Conservation (phyloP, 2,888 invertebrate species). For the Hypena proboscidalis region DNA sequence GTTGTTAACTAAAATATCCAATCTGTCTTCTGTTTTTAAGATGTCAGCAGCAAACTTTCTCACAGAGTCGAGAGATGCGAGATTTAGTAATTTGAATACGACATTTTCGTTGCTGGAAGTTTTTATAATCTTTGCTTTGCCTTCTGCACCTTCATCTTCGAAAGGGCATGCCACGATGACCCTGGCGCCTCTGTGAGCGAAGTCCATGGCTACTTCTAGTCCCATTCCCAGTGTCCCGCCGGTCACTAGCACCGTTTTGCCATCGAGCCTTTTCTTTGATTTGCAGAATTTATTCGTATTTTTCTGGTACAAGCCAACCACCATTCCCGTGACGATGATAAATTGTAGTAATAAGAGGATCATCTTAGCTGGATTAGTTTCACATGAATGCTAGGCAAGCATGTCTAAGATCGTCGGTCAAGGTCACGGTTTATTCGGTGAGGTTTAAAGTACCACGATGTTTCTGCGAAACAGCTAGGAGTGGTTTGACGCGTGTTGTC, state of each 20-base stretch:
- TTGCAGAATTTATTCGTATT: slow-evolving; percentile 72
- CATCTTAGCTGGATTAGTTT: slow-evolving; percentile 38
- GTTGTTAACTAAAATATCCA: slow-evolving; percentile 95
- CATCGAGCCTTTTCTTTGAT: slow-evolving; percentile 68
- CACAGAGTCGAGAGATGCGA: slow-evolving; percentile 90
- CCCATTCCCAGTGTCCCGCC: slow-evolving; percentile 78
- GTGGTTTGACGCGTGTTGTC: slow-evolving; percentile 26
- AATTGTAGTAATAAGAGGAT: slow-evolving; percentile 52
- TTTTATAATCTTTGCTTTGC: slow-evolving; percentile 86
- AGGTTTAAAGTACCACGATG: not conserved
- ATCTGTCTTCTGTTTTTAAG: slow-evolving; percentile 87
- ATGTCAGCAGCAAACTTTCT: slow-evolving; percentile 93
- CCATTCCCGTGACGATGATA: slow-evolving; percentile 51
- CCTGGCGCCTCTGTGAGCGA: slow-evolving; percentile 70
- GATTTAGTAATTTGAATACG: slow-evolving; percentile 89
- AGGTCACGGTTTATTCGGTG: not conserved
- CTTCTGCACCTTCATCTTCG: slow-evolving; percentile 64
- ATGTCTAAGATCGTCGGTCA: too few relatives aligned
- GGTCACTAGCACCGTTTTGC: slow-evolving; percentile 70
- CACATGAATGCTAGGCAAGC: too few relatives aligned
- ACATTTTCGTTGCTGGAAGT: slow-evolving; percentile 89
- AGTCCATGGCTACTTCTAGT: slow-evolving; percentile 68
- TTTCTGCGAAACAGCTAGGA: not conserved
- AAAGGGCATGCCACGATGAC: slow-evolving; percentile 77
- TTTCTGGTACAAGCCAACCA: slow-evolving; percentile 72